Conservation (phyloP, 2,888 invertebrate species). For the Andrena dorsata region DNA sequence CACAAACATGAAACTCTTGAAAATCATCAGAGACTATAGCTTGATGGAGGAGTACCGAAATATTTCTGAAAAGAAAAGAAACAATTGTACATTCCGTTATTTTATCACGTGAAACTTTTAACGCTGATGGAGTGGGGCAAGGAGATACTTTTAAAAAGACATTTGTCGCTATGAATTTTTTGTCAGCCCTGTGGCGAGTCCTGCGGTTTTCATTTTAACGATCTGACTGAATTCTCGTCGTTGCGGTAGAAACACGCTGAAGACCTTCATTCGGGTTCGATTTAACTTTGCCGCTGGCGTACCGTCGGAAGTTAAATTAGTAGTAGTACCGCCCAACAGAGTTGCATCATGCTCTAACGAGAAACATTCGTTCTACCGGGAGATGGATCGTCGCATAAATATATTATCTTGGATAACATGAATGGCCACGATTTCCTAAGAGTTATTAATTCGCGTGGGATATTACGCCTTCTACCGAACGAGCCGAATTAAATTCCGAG, state of each 20-base stretch:
- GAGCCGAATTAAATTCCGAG: too few species aligned
- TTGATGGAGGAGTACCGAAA: neutral
- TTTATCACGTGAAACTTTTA: neutral
- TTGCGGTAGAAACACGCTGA: slow-evolving; percentile 60
- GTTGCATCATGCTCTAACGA: slow-evolving; percentile 67
- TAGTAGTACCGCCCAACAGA: slow-evolving; percentile 63
- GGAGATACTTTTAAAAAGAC: neutral
- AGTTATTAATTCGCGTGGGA: neutral
- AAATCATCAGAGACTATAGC: neutral
- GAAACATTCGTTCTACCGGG: slow-evolving; percentile 62
- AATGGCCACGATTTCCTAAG: slow-evolving; percentile 16
- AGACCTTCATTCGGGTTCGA: slow-evolving; percentile 69
- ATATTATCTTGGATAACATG: slow-evolving; percentile 30
- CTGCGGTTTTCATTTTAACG: slow-evolving; percentile 47
- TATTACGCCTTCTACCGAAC: neutral
- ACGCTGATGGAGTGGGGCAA: too few species aligned
- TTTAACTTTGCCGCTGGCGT: slow-evolving; percentile 69
- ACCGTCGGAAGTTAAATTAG: slow-evolving; percentile 72
- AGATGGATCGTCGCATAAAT: slow-evolving; percentile 6
- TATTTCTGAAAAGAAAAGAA: neutral
- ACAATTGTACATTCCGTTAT: neutral
- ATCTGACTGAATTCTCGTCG: slow-evolving; percentile 51
- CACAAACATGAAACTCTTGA: neutral
- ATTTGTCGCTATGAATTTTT: slow-evolving; percentile 8
- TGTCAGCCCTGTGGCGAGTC: neutral